Evolutionary conservation across 2,888 invertebrate species (phyloP).

Genomic region (Thereva unica): DNA sequence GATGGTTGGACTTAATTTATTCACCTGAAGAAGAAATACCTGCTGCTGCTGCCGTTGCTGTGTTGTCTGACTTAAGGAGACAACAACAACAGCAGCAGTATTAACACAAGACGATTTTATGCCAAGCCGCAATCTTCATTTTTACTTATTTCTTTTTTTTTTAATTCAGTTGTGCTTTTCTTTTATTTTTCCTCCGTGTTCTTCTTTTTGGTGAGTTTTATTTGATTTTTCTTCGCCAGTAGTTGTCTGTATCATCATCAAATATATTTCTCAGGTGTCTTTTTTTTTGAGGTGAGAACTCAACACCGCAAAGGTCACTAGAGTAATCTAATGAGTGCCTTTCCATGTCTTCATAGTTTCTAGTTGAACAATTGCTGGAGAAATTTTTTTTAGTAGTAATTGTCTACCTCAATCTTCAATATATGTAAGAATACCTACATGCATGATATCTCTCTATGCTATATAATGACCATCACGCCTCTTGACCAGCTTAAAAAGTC

Average conservation of each 20-base stretch:
- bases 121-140: too few relatives aligned
- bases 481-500: too few relatives aligned
- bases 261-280: not conserved
- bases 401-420: too few relatives aligned
- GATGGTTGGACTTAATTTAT: slow-evolving; percentile 32
- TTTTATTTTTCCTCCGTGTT: not conserved
- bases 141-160: slow-evolving; percentile 6
- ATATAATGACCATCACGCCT: too few relatives aligned
- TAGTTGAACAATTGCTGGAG: not conserved
- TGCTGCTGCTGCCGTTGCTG: not conserved
- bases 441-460: too few relatives aligned
- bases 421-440: too few relatives aligned
- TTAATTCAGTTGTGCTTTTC: slow-evolving; percentile 16
- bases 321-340: slow-evolving; percentile 3
- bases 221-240: too few relatives aligned
- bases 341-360: slow-evolving; percentile 3
- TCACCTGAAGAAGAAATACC: slow-evolving; percentile 27
- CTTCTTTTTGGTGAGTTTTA: too few relatives aligned
- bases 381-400: not conserved
- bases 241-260: too few relatives aligned
- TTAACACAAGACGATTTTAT: too few relatives aligned
- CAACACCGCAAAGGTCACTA: slow-evolving; percentile 3
- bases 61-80: too few relatives aligned
- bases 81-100: too few relatives aligned
- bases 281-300: slow-evolving; percentile 14